Conservation (phyloP, 2,888 invertebrate genomes). For the Torymus auratus region DNA sequence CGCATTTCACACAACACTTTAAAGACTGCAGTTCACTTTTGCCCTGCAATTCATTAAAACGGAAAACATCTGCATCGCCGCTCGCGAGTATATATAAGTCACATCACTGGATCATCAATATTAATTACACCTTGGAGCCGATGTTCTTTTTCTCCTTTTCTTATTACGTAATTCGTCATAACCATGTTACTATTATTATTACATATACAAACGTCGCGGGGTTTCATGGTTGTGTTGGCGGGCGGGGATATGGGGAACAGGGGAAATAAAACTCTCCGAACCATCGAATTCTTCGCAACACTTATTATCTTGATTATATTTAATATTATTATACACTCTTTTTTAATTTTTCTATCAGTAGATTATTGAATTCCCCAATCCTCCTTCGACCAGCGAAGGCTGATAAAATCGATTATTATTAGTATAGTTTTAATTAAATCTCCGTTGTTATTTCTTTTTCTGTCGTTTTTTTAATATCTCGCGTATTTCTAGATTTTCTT, state of each 20-base stretch:
- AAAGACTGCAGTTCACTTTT: slow-evolving; percentile 14
- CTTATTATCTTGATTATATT: slow-evolving; percentile 56
- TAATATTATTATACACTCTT: slow-evolving; percentile 45
- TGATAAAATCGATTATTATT: slow-evolving; percentile 32
- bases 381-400: slow-evolving; percentile 63
- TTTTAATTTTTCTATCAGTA: slow-evolving; percentile 25
- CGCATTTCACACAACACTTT: slow-evolving; percentile 14
- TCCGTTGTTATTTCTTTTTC: neutral
- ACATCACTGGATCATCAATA: slow-evolving; percentile 1
- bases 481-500: neutral
- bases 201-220: slow-evolving; percentile 46
- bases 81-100: neutral
- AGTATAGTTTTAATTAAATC: slow-evolving; percentile 3
- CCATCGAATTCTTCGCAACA: slow-evolving; percentile 50
- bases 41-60: slow-evolving; percentile 19
- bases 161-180: slow-evolving; percentile 21
- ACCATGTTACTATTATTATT: slow-evolving; percentile 6
- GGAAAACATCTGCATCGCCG: slow-evolving; percentile 11
- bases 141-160: neutral
- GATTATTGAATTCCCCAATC: slow-evolving; percentile 40
- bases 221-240: neutral
- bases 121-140: slow-evolving; percentile 15
- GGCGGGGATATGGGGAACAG: neutral
- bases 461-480: neutral
- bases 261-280: slow-evolving; percentile 28